phyloP scores from a whole-genome alignment of 2,888 invertebrate genomes.

The Euclidia mi region DNA sequence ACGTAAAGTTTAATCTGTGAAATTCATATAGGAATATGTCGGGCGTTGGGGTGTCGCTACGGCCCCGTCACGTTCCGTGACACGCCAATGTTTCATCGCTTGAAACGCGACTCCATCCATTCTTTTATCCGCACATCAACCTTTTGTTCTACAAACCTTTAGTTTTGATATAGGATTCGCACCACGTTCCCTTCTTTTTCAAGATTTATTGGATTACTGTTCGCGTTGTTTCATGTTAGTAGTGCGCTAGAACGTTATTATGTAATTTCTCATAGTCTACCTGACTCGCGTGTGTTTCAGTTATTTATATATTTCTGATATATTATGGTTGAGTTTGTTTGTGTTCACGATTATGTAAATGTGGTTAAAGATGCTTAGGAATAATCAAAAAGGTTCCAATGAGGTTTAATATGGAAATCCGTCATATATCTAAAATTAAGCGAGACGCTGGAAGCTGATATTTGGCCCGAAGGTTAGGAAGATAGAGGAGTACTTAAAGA shows the following conservation, averaged over 20 bases:
- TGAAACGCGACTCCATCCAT: slow-evolving; percentile 63
- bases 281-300: slow-evolving; percentile 6
- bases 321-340: too few species aligned
- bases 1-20: slow-evolving; percentile 64
- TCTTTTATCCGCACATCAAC: slow-evolving; percentile 74
- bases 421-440: too few species aligned
- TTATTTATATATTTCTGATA: slow-evolving; percentile 3
- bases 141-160: slow-evolving; percentile 75
- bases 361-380: too few species aligned
- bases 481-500: too few species aligned
- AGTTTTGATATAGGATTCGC: slow-evolving; percentile 72
- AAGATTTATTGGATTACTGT: slow-evolving; percentile 69
- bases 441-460: too few species aligned
- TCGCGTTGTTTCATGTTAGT: slow-evolving; percentile 53
- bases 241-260: slow-evolving; percentile 32
- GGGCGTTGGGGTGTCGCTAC: slow-evolving; percentile 40
- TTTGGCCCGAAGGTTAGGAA: too few species aligned
- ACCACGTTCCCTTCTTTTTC: slow-evolving; percentile 62
- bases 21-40: slow-evolving; percentile 73
- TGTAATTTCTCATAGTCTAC: slow-evolving; percentile 30
- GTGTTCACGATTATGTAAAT: too few species aligned
- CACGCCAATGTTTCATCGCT: slow-evolving; percentile 78
- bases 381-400: too few species aligned
- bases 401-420: too few species aligned
- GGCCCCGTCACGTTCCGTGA: slow-evolving; percentile 72